phyloP scores from a whole-genome alignment of 2,888 invertebrate species.

The Pemphredon lugubris region DNA sequence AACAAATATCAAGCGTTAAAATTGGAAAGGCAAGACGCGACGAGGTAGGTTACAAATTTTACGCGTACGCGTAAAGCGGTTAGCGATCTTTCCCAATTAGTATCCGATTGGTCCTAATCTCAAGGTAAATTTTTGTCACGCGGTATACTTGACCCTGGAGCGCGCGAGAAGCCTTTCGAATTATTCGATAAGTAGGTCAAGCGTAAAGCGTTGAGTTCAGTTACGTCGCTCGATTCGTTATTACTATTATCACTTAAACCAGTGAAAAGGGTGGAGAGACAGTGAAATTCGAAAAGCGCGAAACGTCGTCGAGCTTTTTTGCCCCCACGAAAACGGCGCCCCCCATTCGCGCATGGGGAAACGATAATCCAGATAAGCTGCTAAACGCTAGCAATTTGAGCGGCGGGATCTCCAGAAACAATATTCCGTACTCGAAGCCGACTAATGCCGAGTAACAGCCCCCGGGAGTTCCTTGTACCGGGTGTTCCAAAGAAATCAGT shows the following conservation, averaged over 20 bases:
- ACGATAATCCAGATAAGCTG: conserved; percentile 75
- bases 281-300: conserved; percentile 42
- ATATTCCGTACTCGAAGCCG: conserved; percentile 70
- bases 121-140: conserved; percentile 28
- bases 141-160: conserved; percentile 20
- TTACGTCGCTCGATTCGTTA: no score
- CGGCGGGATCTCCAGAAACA: conserved; percentile 69
- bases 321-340: conserved; percentile 24
- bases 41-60: no score
- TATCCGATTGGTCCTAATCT: conserved; percentile 14
- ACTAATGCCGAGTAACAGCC: conserved; percentile 50
- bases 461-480: conserved; percentile 35
- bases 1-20: no score
- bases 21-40: no score
- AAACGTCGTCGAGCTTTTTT: conserved; percentile 20
- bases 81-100: neutral
- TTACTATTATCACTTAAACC: no score
- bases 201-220: conserved; percentile 21
- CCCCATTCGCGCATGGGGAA: conserved; percentile 46
- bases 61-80: no score
- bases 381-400: conserved; percentile 76
- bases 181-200: conserved; percentile 40
- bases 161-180: conserved; percentile 22
- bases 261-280: neutral
- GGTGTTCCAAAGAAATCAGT: conserved; percentile 26